Base-by-base conservation (phyloP, 1,140 invertebrate genomes). In the Drosophila sp. region DNA sequence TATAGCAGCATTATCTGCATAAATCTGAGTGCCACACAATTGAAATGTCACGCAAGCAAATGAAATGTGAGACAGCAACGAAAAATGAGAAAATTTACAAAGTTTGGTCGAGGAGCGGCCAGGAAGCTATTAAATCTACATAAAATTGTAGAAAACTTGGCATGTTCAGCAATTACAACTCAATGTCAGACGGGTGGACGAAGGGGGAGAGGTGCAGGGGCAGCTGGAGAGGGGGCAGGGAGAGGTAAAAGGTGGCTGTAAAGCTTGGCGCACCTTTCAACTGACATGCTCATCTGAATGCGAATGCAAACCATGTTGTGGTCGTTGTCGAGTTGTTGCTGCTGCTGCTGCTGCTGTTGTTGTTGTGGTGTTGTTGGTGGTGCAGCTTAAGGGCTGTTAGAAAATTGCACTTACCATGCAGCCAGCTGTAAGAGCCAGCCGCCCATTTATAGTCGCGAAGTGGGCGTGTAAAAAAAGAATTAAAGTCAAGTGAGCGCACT, bases 401-500 rank as follows among this genome's bases (percentile, higher is more conserved):
- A 71, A 84, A 89, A 89, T 89, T 89, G 83, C 84, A 87, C 83
- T 89, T 89, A 59, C 71, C 65, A 40, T 14, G 45, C 43, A 45
- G 59, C 32, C 8, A 36, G 14, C 9, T 25, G 13, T 9, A n/a
- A 11, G 8, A 21, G 14, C 0, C 6, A 40, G 13, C 40, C 13
- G 11, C 25, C 27, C 38, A 16, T 29, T 29, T 45, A 38, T 41
- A 38, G 58, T 36, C 64, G 59, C 73, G 73, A 86, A 71, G 81
- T 84, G 76, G 83, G 83, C 83, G 83, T 87, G 83, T 89, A 83
- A 87, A 89, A 87, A 86, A 82, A 89, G 83, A 87, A 87, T 87
- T 87, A 87, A 87, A 87, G 83, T 89, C 84, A 89, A 89, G 83
- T 89, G 83, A 89, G 83, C 83, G 83, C 84, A 89, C 83, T 89